phyloP scores from a whole-genome alignment of 2,113 vertebrate species.

The Acrocephalus kingi region DNA sequence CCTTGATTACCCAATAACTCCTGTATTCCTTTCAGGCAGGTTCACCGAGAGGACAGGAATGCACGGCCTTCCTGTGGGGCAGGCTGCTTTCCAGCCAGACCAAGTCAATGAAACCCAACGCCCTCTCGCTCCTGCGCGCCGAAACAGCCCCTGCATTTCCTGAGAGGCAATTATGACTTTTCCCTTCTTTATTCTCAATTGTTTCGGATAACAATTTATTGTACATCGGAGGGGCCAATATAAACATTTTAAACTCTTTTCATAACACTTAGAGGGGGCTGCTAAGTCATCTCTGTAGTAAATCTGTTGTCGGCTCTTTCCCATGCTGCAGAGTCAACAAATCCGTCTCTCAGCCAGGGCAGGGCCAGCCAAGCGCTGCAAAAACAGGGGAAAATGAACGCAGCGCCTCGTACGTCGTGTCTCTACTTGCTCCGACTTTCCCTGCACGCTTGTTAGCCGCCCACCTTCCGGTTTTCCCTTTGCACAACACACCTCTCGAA shows the following conservation, averaged over 20 bases:
- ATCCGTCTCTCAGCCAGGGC: conserved; percentile 15
- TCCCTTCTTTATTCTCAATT: conserved; percentile 68
- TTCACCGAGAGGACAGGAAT: conserved; percentile 91
- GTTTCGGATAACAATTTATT: conserved; percentile 74
- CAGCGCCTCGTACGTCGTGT: neutral
- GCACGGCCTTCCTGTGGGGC: conserved; percentile 85
- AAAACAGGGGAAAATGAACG: conserved; percentile 26
- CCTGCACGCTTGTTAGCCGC: neutral
- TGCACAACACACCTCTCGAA: neutral
- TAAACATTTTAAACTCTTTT: conserved; percentile 65
- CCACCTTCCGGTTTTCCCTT: neutral
- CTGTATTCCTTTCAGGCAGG: conserved; percentile 87
- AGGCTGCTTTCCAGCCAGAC: conserved; percentile 76
- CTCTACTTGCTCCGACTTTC: neutral
- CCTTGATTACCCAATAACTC: conserved; percentile 93
- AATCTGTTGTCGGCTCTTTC: conserved; percentile 67
- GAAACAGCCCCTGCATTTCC: conserved; percentile 68
- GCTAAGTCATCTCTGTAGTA: conserved; percentile 61
- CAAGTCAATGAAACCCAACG: conserved; percentile 78
- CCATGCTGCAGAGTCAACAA: conserved; percentile 66
- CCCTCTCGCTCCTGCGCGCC: conserved; percentile 59
- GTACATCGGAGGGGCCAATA: conserved; percentile 45
- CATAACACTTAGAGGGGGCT: conserved; percentile 51
- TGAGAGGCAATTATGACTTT: conserved; percentile 72
- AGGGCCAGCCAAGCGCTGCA: conserved; percentile 5